phyloP scores from a whole-genome alignment of 1,140 invertebrate species.

The Hesperophylax magnus region DNA sequence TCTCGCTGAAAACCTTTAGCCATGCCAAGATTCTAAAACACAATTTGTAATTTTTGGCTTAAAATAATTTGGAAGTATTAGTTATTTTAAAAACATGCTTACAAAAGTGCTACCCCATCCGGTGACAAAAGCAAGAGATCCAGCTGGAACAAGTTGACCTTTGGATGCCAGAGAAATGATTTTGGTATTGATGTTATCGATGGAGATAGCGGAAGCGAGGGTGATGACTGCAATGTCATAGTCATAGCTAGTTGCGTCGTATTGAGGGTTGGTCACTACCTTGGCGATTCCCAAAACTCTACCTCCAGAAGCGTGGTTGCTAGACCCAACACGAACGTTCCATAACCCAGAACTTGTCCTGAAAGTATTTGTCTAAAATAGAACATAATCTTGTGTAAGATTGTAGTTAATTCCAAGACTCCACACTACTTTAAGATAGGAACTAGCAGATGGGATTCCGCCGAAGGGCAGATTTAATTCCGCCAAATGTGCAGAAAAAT shows the following conservation, averaged over 20 bases:
- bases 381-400: too few species aligned
- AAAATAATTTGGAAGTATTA: too few species aligned
- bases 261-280: conserved; percentile 21
- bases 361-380: neutral
- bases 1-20: too few species aligned
- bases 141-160: conserved; percentile 55
- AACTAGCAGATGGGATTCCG: too few species aligned
- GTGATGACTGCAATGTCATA: conserved; percentile 41
- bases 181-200: neutral
- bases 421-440: too few species aligned
- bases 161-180: conserved; percentile 43
- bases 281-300: neutral
- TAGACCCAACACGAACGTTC: conserved; percentile 49
- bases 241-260: conserved; percentile 23
- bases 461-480: too few species aligned
- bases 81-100: conserved; percentile 11
- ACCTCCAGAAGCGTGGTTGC: conserved; percentile 37
- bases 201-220: conserved; percentile 2
- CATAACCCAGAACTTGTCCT: neutral
- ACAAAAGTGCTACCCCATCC: conserved; percentile 63
- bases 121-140: conserved; percentile 59
- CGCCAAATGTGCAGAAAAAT: too few species aligned
- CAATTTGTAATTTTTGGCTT: too few species aligned
- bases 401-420: too few species aligned
- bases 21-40: too few species aligned